Conservation (phyloP, 2,888 invertebrate genomes). For the Anthrax anthrax region DNA sequence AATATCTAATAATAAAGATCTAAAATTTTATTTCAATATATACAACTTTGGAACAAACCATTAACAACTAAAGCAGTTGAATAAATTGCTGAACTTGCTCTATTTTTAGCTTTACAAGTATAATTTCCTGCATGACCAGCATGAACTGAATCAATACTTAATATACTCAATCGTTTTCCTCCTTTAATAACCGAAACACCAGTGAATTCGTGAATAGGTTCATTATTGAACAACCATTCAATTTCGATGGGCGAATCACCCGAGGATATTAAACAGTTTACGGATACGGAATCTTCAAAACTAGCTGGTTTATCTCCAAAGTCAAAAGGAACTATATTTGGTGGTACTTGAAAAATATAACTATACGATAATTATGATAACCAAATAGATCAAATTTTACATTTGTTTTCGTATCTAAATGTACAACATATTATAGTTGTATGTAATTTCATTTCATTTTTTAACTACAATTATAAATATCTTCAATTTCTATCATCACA, state of each 20-base stretch:
- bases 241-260: slow-evolving; percentile 54
- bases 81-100: slow-evolving; percentile 48
- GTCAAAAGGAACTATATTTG: slow-evolving; percentile 59
- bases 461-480: no score
- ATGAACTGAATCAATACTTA: slow-evolving; percentile 50
- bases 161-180: slow-evolving; percentile 45
- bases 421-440: no score
- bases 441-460: no score
- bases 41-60: slow-evolving; percentile 22
- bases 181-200: slow-evolving; percentile 42
- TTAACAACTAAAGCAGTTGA: slow-evolving; percentile 49
- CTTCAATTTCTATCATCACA: no score
- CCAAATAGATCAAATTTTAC: no score
- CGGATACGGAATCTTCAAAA: slow-evolving; percentile 53
- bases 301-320: slow-evolving; percentile 58
- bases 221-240: slow-evolving; percentile 47
- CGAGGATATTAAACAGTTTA: slow-evolving; percentile 54
- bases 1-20: no score
- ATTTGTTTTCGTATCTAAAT: no score
- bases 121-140: slow-evolving; percentile 60
- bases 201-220: slow-evolving; percentile 30
- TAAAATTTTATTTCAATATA: no score
- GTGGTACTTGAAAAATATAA: slow-evolving; percentile 50
- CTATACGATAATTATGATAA: no score
- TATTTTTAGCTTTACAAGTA: slow-evolving; percentile 58